These are phyloP conservation scores for Perizoma flavofasciatum DNA, from an alignment of 2,888 invertebrate species.

Conservation along the genomic window DNA sequence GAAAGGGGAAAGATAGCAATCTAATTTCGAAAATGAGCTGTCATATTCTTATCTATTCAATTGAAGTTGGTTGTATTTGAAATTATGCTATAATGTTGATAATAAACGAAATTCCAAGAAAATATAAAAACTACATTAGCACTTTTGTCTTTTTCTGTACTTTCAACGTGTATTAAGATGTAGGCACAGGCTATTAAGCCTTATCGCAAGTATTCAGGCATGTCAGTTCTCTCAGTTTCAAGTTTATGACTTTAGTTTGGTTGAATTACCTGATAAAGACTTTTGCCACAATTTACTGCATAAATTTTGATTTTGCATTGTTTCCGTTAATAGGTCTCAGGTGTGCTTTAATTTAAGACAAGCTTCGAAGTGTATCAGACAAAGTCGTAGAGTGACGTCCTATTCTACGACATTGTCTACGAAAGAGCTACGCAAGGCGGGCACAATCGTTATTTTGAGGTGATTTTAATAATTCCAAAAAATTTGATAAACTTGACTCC, in stretches of 20 bases:
- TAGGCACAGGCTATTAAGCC: slow-evolving; percentile 7
- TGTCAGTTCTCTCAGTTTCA: slow-evolving; percentile 7
- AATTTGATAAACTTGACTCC: no score
- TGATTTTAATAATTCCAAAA: no score
- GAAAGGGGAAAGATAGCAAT: neutral
- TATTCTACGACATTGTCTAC: slow-evolving; percentile 4
- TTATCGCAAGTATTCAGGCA: slow-evolving; percentile 16
- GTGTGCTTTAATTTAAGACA: neutral
- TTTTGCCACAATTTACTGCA: neutral
- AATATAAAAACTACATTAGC: no score
- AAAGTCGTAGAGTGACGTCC: neutral
- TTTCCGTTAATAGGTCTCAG: slow-evolving; percentile 1
- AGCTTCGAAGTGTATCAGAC: neutral
- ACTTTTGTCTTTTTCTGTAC: neutral
- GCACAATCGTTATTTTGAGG: neutral
- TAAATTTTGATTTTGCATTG: neutral
- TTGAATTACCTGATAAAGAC: slow-evolving; percentile 6
- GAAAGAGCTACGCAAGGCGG: slow-evolving; percentile 17
- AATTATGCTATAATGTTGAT: no score
- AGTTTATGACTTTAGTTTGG: slow-evolving; percentile 13
- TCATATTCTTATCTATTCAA: neutral
- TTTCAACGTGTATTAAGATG: neutral
- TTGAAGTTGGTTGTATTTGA: no score
- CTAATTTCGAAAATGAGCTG: neutral
- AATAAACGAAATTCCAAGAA: no score